A percentile compares a stretch with the other conserved stretches of the same genome.
Conservation (phyloP, 92 coral and sea anemone species). For the Nematostella vectensis region DNA sequence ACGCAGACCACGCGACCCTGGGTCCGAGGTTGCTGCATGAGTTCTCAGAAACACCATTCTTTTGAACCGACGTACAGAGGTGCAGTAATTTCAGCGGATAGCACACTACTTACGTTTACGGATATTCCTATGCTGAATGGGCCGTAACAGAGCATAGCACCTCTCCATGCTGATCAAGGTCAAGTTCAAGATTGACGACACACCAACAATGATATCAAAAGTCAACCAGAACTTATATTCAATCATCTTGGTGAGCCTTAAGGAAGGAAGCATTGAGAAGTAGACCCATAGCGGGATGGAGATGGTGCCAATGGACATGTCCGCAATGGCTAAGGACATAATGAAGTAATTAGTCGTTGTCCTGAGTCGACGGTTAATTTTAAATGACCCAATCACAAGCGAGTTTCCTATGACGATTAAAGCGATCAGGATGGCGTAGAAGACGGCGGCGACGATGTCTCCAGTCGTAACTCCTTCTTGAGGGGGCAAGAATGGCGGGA, state of each 20-base stretch:
- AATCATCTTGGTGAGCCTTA: neutral
- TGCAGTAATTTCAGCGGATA: too few species aligned
- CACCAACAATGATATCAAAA: conserved; percentile 62
- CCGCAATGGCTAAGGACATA: conserved; percentile 68
- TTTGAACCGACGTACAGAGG: too few species aligned
- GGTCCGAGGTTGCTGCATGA: too few species aligned
- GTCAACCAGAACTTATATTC: conserved; percentile 25
- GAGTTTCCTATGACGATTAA: conserved; percentile 63
- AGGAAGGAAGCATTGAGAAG: conserved; percentile 6
- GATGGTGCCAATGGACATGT: conserved; percentile 48
- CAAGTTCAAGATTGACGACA: conserved; percentile 64
- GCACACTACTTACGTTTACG: conserved; percentile 45
- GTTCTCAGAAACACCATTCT: too few species aligned
- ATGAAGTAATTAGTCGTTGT: conserved; percentile 69
- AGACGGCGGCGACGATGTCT: conserved; percentile 33
- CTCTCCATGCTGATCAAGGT: conserved; percentile 77
- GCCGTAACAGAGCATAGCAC: conserved; percentile 61
- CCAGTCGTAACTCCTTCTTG: conserved; percentile 1
- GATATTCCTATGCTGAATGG: conserved; percentile 66
- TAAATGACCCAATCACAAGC: conserved; percentile 66
- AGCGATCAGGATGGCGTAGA: conserved; percentile 28
- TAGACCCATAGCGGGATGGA: conserved; percentile 53
- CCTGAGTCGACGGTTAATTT: conserved; percentile 60
- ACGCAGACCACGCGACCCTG: too few species aligned
- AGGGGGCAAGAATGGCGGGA: neutral